These are phyloP conservation scores for Porites rus DNA, from an alignment of 92 coral and sea anemone genomes.

Conservation along the genomic window DNA sequence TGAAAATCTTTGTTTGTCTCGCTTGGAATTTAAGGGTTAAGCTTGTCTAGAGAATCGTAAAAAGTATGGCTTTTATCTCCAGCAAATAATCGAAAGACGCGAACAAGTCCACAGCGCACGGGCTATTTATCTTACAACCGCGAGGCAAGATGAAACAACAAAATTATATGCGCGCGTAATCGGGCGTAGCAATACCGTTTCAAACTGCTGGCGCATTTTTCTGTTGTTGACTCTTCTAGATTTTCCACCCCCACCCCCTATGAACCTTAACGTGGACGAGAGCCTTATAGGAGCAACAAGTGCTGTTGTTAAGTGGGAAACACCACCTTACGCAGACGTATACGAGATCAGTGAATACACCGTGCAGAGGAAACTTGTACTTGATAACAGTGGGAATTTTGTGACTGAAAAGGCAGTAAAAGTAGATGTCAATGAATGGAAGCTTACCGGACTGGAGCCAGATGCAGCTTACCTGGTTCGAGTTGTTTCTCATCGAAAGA, in stretches of 20 bases:
- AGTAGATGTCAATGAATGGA: conserved; percentile 8
- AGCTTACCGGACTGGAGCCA: conserved; percentile 41
- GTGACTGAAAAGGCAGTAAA: conserved; percentile 20
- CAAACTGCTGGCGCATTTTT: no score
- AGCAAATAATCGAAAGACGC: no score
- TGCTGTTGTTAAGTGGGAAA: conserved; percentile 37
- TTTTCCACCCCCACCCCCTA: conserved; percentile 52
- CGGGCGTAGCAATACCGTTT: no score
- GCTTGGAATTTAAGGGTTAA: no score
- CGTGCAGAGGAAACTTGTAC: conserved; percentile 37
- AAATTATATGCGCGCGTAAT: no score
- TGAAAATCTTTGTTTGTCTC: no score
- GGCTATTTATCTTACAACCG: no score
- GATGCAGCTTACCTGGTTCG: conserved; percentile 34
- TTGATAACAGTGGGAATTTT: not conserved
- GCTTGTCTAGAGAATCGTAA: no score
- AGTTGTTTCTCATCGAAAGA: conserved; percentile 54
- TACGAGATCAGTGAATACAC: conserved; percentile 58
- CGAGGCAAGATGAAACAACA: no score
- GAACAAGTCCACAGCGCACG: no score
- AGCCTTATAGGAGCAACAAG: conserved; percentile 2
- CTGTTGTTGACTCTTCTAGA: not conserved
- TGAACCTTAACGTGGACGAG: conserved; percentile 7
- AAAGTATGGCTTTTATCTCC: no score
- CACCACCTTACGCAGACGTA: conserved; percentile 39